A percentile compares a stretch with the other conserved stretches of the same genome.
Evolutionary conservation across 2,888 invertebrate species (phyloP).

Genomic region (Drosophila silvestris): DNA sequence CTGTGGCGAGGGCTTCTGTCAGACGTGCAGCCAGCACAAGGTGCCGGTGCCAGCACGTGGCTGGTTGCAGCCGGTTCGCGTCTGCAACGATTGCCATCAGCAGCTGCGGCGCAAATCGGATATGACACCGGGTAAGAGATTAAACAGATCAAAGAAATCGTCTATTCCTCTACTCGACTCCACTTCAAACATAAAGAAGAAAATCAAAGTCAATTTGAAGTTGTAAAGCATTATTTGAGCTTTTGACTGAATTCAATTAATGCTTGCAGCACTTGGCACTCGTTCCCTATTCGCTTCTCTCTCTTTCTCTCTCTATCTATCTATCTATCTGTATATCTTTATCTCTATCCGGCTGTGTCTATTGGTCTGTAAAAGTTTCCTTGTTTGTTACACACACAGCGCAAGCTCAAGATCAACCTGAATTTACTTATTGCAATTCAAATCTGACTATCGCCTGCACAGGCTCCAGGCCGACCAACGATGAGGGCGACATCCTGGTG

Average conservation of each 20-base stretch:
- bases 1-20: constrained; percentile 93
- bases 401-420: constrained; percentile 46
- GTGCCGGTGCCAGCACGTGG: constrained; percentile 90
- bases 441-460: constrained; percentile 73
- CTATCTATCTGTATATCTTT: background rate
- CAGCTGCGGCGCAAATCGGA: constrained; percentile 77
- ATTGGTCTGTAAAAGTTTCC: constrained; percentile 19
- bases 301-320: background rate
- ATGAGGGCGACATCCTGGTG: constrained; percentile 87
- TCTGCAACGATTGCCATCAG: constrained; percentile 89
- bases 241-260: background rate
- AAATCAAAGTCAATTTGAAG: background rate
- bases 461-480: constrained; percentile 75
- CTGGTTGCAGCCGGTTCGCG: constrained; percentile 90
- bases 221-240: background rate
- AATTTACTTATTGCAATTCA: constrained; percentile 65
- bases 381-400: constrained; percentile 33
- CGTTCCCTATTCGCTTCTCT: no score
- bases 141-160: background rate
- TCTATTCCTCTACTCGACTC: background rate
- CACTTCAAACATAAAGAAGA: background rate
- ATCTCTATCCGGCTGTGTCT: background rate
- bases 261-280: no score
- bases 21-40: constrained; percentile 88
- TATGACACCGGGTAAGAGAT: constrained; percentile 74